Conservation (phyloP, 1,140 invertebrate genomes). For the Lasioglossum baleicum region DNA sequence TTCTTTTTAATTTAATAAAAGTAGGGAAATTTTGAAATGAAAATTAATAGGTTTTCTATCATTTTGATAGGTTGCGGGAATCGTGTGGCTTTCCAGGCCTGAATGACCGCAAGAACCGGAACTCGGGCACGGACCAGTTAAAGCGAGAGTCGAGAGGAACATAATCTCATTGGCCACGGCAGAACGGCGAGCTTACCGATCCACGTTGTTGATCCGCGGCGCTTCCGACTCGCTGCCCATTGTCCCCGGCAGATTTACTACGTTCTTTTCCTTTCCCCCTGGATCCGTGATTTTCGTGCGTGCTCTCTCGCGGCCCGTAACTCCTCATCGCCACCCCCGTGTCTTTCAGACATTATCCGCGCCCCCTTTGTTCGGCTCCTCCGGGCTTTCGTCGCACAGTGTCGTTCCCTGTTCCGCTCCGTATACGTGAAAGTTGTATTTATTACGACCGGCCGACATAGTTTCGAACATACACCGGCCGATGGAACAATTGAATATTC, state of each 20-base stretch:
- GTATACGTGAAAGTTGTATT: conserved; percentile 32
- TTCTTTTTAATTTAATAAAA: too few relatives aligned
- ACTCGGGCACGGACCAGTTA: conserved; percentile 39
- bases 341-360: conserved; percentile 20
- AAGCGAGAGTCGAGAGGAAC: conserved; percentile 51
- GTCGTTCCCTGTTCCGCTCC: conserved; percentile 23
- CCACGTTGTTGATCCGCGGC: conserved; percentile 53
- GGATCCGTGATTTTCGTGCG: conserved; percentile 68
- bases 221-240: conserved; percentile 66
- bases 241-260: conserved; percentile 68
- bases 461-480: conserved; percentile 12
- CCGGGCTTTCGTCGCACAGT: conserved; percentile 30
- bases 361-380: conserved; percentile 12
- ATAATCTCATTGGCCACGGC: conserved; percentile 73
- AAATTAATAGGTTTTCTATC: too few relatives aligned
- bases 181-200: conserved; percentile 64
- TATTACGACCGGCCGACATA: conserved; percentile 6
- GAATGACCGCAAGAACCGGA: conserved; percentile 50
- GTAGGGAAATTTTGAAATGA: too few relatives aligned
- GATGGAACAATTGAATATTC: conserved; percentile 44
- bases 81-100: conserved; percentile 15
- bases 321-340: conserved; percentile 33
- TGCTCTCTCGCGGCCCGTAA: conserved; percentile 36
- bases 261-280: conserved; percentile 50
- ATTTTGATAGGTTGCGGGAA: too few relatives aligned